Evolutionary conservation across 2,888 invertebrate species (phyloP).

Genomic region (Rugalucina vietnamica): DNA sequence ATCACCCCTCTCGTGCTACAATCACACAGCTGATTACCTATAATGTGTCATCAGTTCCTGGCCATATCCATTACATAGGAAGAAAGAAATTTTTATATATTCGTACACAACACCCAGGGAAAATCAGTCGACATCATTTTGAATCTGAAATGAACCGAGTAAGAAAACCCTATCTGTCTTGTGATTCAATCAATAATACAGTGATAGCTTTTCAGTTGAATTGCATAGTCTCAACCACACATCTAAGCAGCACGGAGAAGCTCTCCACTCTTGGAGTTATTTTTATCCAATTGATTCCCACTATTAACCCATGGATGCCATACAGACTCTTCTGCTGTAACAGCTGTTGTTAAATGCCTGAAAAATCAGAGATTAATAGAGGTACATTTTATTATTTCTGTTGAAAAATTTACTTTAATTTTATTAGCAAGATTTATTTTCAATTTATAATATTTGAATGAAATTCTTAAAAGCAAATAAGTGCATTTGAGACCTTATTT

Average conservation of each 20-base stretch:
- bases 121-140: neutral
- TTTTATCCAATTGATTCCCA: constrained; percentile 36
- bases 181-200: constrained; percentile 41
- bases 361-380: too few species aligned
- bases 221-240: constrained; percentile 28
- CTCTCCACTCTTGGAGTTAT: constrained; percentile 36
- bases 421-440: too few species aligned
- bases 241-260: constrained; percentile 24
- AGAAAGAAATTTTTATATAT: neutral
- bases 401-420: too few species aligned
- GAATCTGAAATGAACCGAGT: neutral
- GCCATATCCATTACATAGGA: neutral
- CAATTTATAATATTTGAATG: neutral
- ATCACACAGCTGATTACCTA: neutral
- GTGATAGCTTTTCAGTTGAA: constrained; percentile 10
- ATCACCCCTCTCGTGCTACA: neutral
- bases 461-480: neutral
- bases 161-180: constrained; percentile 39
- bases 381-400: too few species aligned
- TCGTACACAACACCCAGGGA: neutral
- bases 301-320: neutral
- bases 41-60: neutral
- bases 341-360: neutral
- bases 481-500: neutral
- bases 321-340: neutral